Base-by-base conservation (phyloP, 2,113 vertebrate genomes). In the Noctilio leporinus region DNA sequence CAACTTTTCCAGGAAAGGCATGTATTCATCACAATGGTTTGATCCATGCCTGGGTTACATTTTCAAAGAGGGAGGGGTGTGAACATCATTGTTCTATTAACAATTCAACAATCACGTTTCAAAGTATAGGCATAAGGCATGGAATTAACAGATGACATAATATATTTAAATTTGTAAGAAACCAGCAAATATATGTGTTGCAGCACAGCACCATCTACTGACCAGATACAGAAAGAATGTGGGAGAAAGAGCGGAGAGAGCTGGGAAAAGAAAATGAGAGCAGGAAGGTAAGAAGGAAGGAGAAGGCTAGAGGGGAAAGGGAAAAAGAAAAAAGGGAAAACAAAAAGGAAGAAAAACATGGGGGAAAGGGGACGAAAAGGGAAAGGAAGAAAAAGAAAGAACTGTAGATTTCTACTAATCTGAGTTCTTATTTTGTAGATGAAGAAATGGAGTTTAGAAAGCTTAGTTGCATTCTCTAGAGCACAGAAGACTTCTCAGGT, bases 141-240 rank as follows among this genome's bases (percentile, higher is more conserved):
- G 91, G 89, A 95, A 88, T 93, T 91, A 94, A 81, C 59, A 77
- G 87, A 96, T 96, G 95, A 96, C 78, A 57, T 93, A 96, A 96
- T 96, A 16, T 92, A 47, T 84, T 97, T 96, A 93, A 77, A 6
- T 35, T 70, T 28, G n/a, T 65, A 43, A n/a, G 22, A 65, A 12
- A 30, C 57, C 47, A 55, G 22, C 7, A 4, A 95, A 93, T 96
- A 1, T 0, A 92, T 97, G 95, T 97, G 65, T 95, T 97, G 94
- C 96, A 97, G 96, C 98, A 89, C 97, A 98, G 97, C 98, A 57
- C 98, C 98, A 98, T 95, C 98, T 99, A 96, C 97, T 97, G 98
- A 96, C 51, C 57, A 26, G 7, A 62, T 1, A 19, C 22, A 19
- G 53, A 87, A 95, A 69, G 9, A 83, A 69, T 22, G 22, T 40